Base-by-base conservation (phyloP, 2,113 vertebrate species). In the Paratilapia polleni region DNA sequence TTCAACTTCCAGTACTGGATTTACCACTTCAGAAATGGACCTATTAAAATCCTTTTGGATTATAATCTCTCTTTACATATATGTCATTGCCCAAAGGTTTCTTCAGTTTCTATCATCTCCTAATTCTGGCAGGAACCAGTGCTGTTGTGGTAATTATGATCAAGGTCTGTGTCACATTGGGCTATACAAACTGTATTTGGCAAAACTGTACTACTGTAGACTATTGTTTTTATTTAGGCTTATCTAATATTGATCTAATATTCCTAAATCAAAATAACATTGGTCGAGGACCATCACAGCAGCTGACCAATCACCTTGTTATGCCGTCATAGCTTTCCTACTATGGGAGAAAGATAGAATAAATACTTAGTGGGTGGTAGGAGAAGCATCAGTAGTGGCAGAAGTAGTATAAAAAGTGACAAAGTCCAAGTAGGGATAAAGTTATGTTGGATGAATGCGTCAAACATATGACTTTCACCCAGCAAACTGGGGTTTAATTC, bases 21-120 rank as follows among this genome's bases (percentile, higher is more conserved):
- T 41, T 70, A 80, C 19, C 24, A 43, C 31, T 38, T 84, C 19
- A 22, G 19, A 54, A 10, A 22, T 8, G 7, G 41, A 83, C 8
- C 20, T 28, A 77, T 68, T 22, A 28, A 80, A 73, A 82, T 73
- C 61, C 24, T 20, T 49, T 36, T 85, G 49, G 14, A 80, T 36
- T 38, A 73, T 73, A 77, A 76, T 79, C 8, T 73, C 19, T 54
- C 64, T 68, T 36, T 22, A 49, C 64, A n/a, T 52, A 47, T 73
- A 31, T 14, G 31, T 31, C 64, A 70, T n/a, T 2, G 43, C 24
- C 68, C 26, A 20, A 73, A 19, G 10, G 20, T 73, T 73, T 22
- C 26, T 73, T 54, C 68, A 13, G 15, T 52, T 54, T 54, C 54
- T 8, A 52, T 73, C 68, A 54, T 73, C 31, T 54, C 11, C 47